Base-by-base conservation (phyloP, 2,888 invertebrate genomes). In the Alloscopus bannaensis region DNA sequence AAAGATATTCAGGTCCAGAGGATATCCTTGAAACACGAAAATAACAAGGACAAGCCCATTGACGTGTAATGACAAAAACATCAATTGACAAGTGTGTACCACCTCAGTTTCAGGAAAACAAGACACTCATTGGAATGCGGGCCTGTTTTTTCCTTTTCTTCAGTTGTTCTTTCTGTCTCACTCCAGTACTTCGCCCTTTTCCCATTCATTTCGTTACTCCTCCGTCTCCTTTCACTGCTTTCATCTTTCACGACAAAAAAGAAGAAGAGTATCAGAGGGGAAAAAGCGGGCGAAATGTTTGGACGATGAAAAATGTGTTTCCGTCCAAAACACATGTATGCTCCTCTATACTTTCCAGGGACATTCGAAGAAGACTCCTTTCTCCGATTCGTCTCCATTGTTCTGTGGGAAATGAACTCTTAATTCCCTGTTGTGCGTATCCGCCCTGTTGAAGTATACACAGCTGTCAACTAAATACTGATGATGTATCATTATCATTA, bases 351-450 rank as follows among this genome's bases (percentile, higher is more conserved):
- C n/a, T 71, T 71, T 50, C 71, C 29, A 60, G n/a, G n/a, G n/a
- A n/a, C 40, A 45, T 59, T 70, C 22, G 45, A 45, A 70, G 28
- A 42, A 47, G 59, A 59, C 40, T 40, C n/a, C 24, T 26, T 4
- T 8, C 24, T 73, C 65, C 72, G 72, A 73, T 73, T 65, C 65
- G 31, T 13, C 13, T 22, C 65, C 18, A 55, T 73, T 64, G 64
- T 73, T 73, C 65, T 73, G 64, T 64, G 65, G 72, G 72, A 73
- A 73, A 73, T 73, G 72, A 73, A 73, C 72, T 73, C 72, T 73
- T 73, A 73, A 73, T 73, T 73, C 72, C 72, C 72, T 65, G 72
- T 73, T 73, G 72, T 65, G 72, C 55, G 57, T 65, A 73, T 73
- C 72, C 72, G 72, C 65, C 72, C 62, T 36, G 47, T 13, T 22